Evolutionary conservation across 2,797 vertebrate genomes (phyloP), one percentile per base, ranked within the genome.

Genomic region (Coluber constrictor): DNA sequence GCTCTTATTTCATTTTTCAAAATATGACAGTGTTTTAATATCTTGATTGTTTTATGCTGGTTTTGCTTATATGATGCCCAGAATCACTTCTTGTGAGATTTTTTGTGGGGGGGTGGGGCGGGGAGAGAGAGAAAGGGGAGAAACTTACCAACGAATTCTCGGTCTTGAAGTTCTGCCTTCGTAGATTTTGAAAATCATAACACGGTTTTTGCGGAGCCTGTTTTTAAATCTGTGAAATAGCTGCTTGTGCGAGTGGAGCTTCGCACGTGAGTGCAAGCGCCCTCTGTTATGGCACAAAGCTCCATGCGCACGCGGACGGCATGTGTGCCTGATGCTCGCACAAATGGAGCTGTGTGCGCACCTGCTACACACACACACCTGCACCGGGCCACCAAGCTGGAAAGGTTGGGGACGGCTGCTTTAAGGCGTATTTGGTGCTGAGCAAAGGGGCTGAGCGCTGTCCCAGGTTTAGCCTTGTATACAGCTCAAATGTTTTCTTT

Each of bases 381-480:
- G 12, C 2, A 1, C 12, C 0, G 0, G n/a, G 66, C n/a, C 15
- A 6, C n/a, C n/a, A 37, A 74, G n/a, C n/a, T 74, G 16, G 27
- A 74, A 37, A 37, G 3, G 6, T 74, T 74, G n/a, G n/a, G 15
- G n/a, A 37, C 15, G 15, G 16, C 9, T 83, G 23, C 74, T 83
- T 47, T 47, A 47, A 83, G 37, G 16, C 29, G 23, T 20, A 70
- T 66, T 90, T 66, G 47, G 29, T 90, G 25, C 6, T 32, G 1
- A 37, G 23, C 54, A 56, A 74, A 23, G 2, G 23, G 12, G 20
- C 54, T 9, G 6, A 79, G 54, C 7, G n/a, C 11, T 90, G 29
- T 3, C 25, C 32, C 66, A 5, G 54, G 15, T 74, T 43, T 79
- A 83, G 55, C 12, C 32, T 37, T 6, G 2, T 5, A 29, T 12